Base-by-base conservation (phyloP, 2,113 vertebrate species). In the Phalacrocorax pelagicus region DNA sequence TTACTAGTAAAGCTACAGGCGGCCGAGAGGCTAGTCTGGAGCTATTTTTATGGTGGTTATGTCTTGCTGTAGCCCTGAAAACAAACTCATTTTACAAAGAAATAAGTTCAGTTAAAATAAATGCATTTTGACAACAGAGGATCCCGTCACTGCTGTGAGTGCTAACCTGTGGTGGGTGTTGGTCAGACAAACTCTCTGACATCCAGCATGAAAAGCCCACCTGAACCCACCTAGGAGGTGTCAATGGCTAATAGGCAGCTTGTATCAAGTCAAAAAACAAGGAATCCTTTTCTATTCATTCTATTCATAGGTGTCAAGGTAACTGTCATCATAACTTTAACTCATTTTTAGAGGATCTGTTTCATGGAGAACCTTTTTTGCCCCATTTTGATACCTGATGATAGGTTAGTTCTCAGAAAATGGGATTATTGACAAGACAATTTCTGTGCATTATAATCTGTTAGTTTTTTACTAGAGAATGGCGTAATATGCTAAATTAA, bases 1-100 rank as follows among this genome's bases (percentile, higher is more conserved):
- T 97, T 95, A 89, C 92, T 71, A 62, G 42, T 73, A 88, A 93
- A 96, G 80, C 81, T 96, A 57, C 83, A 91, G 82, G 71, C 12
- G 1, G 62, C 58, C 2, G 0, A 83, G 38, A 54, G 51, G 73
- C 67, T 54, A 30, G 55, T 58, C 72, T 74, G 70, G 34, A 92
- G 34, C 16, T 88, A 89, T 77, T 96, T 91, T 95, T 92, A 65
- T 51, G 47, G 59, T 79, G 29, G 13, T 40, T 70, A 29, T 58
- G 24, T 69, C 86, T 92, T 16, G 0, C 40, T 59, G 71, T 38
- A 75, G 27, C 34, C 42, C 59, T 80, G 73, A 85, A 88, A 88
- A 38, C 26, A 77, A 92, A 29, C 3, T 38, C 3, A 29, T 90
- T 92, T 88, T 75, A 9, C 40, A 51, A 88, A 91, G 12, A 91